Percentiles rank a stretch among this genome's conserved stretches.
These are phyloP conservation scores for Drosophila obscura DNA, from an alignment of 1,140 invertebrate genomes.

Conservation along the genomic window DNA sequence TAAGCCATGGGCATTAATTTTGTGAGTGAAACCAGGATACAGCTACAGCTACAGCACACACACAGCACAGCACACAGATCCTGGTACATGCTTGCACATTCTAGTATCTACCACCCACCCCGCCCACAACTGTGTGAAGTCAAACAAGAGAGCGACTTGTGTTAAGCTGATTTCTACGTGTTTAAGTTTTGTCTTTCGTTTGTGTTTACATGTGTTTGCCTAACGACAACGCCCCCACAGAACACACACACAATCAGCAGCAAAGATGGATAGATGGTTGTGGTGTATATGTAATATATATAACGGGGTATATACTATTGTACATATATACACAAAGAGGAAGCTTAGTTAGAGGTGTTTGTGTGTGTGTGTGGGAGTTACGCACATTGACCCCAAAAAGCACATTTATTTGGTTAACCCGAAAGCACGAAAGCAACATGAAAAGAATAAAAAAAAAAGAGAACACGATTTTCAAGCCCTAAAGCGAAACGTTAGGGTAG, in stretches of 20 bases:
- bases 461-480: background rate
- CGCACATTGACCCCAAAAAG: slow-evolving; percentile 55
- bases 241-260: slow-evolving; percentile 13
- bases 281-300: background rate
- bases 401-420: slow-evolving; percentile 72
- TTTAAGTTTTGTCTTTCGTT: slow-evolving; percentile 69
- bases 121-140: slow-evolving; percentile 33
- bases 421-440: background rate
- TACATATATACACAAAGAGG: too few species aligned
- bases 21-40: slow-evolving; percentile 20
- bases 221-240: slow-evolving; percentile 25
- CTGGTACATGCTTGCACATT: slow-evolving; percentile 1
- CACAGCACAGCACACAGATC: background rate
- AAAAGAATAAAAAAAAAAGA: too few species aligned
- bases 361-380: background rate
- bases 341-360: too few species aligned
- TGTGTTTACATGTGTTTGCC: slow-evolving; percentile 69
- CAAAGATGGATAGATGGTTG: slow-evolving; percentile 2
- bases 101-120: background rate
- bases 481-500: background rate
- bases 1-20: slow-evolving; percentile 41
- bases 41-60: slow-evolving; percentile 4
- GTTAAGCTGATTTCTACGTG: slow-evolving; percentile 71
- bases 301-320: background rate
- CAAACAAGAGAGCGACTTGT: slow-evolving; percentile 62